Evolutionary conservation across 2,113 vertebrate species (phyloP).

Genomic region (Rhineura floridana): DNA sequence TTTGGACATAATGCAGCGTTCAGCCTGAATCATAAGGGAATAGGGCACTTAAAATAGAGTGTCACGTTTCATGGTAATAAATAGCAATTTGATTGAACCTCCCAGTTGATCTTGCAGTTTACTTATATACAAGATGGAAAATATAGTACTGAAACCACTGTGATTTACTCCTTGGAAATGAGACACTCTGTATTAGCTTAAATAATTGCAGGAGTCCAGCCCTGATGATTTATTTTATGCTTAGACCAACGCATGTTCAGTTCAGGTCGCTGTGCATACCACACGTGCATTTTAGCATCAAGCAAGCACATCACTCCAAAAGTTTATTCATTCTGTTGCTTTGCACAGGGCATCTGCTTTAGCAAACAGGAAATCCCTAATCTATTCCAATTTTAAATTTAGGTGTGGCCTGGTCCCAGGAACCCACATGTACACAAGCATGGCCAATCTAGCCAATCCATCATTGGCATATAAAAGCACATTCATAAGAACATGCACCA

Average conservation of each 20-base stretch:
- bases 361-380: not conserved
- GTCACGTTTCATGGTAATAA: slow-evolving; percentile 98
- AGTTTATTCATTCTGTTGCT: not conserved
- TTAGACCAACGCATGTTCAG: slow-evolving; percentile 65
- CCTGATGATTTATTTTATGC: slow-evolving; percentile 84
- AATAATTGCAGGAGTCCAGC: slow-evolving; percentile 81
- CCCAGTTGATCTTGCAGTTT: slow-evolving; percentile 89
- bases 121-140: slow-evolving; percentile 90
- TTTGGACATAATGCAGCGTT: slow-evolving; percentile 81
- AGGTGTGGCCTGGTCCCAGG: not conserved
- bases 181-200: slow-evolving; percentile 86
- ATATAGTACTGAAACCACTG: slow-evolving; percentile 84
- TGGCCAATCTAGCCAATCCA: not conserved
- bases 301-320: not conserved
- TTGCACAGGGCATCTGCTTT: not conserved
- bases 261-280: slow-evolving; percentile 65
- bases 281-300: slow-evolving; percentile 25
- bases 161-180: slow-evolving; percentile 91
- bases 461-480: not conserved
- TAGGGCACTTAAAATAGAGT: slow-evolving; percentile 92
- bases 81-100: slow-evolving; percentile 98
- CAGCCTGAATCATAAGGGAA: slow-evolving; percentile 89
- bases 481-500: not conserved
- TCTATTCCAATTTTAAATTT: not conserved
- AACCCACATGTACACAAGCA: no score